A percentile compares a stretch with the other conserved stretches of the same genome.
Evolutionary conservation across 2,113 vertebrate species (phyloP).

Genomic region (Misgurnus anguillicaudatus): DNA sequence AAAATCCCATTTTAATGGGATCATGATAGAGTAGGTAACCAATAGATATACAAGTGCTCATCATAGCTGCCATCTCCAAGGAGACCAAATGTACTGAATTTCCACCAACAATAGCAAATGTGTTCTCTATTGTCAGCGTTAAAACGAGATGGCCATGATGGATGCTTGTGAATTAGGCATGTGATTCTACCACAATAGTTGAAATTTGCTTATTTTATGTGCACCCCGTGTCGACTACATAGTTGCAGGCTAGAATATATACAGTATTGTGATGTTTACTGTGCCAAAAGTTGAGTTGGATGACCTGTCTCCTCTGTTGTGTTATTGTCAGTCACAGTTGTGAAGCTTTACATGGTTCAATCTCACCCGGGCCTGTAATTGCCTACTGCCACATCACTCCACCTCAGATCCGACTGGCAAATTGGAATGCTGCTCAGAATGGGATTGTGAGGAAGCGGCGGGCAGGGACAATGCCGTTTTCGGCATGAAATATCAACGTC

Average conservation of each 20-base stretch:
- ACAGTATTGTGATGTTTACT: not conserved
- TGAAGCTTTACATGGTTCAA: slow-evolving; percentile 39
- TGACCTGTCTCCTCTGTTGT: slow-evolving; percentile 6
- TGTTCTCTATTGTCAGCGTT: too few species aligned
- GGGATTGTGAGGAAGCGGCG: not conserved
- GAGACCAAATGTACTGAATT: too few species aligned
- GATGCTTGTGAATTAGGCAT: too few species aligned
- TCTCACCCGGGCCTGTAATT: slow-evolving; percentile 35
- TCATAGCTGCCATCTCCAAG: too few species aligned
- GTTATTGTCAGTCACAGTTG: slow-evolving; percentile 37
- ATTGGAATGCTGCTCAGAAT: slow-evolving; percentile 28
- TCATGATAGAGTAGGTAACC: too few species aligned
- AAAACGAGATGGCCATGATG: too few species aligned
- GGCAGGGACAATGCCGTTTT: not conserved
- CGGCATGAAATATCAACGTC: slow-evolving; percentile 42
- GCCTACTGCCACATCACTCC: slow-evolving; percentile 24
- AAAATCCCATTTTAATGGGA: too few species aligned
- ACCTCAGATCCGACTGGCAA: slow-evolving; percentile 11
- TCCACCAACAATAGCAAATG: too few species aligned
- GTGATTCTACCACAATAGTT: too few species aligned
- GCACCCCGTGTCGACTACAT: not conserved
- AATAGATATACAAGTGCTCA: too few species aligned
- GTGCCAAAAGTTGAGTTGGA: not conserved
- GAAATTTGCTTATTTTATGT: too few species aligned
- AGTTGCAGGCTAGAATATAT: not conserved